phyloP scores from a whole-genome alignment of 2,113 vertebrate genomes.

The Oncorhynchus kisutch region DNA sequence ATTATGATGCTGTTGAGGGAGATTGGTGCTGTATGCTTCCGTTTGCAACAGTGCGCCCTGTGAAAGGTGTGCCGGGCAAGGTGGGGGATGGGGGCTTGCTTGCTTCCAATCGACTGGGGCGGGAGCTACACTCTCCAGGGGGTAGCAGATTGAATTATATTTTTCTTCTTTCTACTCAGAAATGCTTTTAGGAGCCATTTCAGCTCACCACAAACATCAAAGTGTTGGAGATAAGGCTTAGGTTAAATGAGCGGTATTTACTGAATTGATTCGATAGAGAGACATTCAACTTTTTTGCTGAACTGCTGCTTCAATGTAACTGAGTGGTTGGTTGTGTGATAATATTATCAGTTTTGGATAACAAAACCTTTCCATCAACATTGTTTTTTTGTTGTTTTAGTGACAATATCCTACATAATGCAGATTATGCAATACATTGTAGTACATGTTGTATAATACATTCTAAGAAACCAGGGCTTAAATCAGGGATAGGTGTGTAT shows the following conservation, averaged over 20 bases:
- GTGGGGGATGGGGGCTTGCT: slow-evolving; percentile 10
- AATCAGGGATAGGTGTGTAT: slow-evolving; percentile 1
- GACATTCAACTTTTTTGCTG: slow-evolving; percentile 14
- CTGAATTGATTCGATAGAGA: slow-evolving; percentile 30
- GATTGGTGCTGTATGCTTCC: slow-evolving; percentile 51
- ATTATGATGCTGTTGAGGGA: slow-evolving; percentile 56
- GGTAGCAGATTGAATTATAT: slow-evolving; percentile 26
- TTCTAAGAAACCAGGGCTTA: background rate
- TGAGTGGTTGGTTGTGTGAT: background rate
- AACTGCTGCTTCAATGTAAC: slow-evolving; percentile 1
- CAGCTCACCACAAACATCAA: slow-evolving; percentile 16
- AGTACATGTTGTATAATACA: background rate
- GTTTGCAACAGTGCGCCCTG: slow-evolving; percentile 30
- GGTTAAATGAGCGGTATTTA: slow-evolving; percentile 16
- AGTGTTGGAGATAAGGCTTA: slow-evolving; percentile 7
- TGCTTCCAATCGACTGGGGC: slow-evolving; percentile 11
- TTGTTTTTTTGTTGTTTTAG: background rate
- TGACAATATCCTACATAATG: background rate
- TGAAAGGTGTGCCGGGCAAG: slow-evolving; percentile 47
- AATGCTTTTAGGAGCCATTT: slow-evolving; percentile 40
- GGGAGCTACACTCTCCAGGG: slow-evolving; percentile 20
- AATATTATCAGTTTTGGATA: background rate
- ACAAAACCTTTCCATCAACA: background rate
- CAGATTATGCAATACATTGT: background rate
- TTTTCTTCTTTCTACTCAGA: slow-evolving; percentile 35